These are phyloP conservation scores for Cydia splendana DNA, from an alignment of 1,140 invertebrate species.

Conservation along the genomic window DNA sequence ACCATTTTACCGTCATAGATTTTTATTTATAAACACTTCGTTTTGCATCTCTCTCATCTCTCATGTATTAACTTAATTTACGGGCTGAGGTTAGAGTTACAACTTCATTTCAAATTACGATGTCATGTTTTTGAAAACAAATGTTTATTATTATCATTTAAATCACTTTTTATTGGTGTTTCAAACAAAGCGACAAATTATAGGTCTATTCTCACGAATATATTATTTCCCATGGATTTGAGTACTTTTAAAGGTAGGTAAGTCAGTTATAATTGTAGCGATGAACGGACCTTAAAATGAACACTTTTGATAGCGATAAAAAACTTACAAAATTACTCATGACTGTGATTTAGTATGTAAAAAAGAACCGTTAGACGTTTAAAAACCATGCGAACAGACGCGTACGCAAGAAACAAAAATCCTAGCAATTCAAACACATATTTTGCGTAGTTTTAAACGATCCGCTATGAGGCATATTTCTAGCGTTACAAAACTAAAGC, in stretches of 20 bases:
- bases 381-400: background rate
- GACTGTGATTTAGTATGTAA: background rate
- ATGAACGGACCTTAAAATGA: slow-evolving; percentile 7
- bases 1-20: slow-evolving; percentile 33
- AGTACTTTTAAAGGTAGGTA: background rate
- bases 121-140: slow-evolving; percentile 18
- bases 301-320: slow-evolving; percentile 8
- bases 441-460: background rate
- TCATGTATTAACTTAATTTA: slow-evolving; percentile 14
- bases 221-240: background rate
- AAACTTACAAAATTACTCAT: slow-evolving; percentile 37
- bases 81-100: slow-evolving; percentile 22
- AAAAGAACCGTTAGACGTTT: slow-evolving; percentile 34
- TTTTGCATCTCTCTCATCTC: too few species aligned
- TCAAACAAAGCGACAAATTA: slow-evolving; percentile 14
- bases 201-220: background rate
- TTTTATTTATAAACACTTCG: slow-evolving; percentile 26
- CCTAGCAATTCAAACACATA: background rate
- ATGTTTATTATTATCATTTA: slow-evolving; percentile 7
- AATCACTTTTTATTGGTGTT: slow-evolving; percentile 19
- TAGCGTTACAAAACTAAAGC: background rate
- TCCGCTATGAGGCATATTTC: background rate
- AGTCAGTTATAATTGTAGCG: slow-evolving; percentile 8
- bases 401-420: background rate
- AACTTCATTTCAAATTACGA: slow-evolving; percentile 26